Conservation (phyloP, 2,888 invertebrate genomes). For the Tricholauxania praeusta region DNA sequence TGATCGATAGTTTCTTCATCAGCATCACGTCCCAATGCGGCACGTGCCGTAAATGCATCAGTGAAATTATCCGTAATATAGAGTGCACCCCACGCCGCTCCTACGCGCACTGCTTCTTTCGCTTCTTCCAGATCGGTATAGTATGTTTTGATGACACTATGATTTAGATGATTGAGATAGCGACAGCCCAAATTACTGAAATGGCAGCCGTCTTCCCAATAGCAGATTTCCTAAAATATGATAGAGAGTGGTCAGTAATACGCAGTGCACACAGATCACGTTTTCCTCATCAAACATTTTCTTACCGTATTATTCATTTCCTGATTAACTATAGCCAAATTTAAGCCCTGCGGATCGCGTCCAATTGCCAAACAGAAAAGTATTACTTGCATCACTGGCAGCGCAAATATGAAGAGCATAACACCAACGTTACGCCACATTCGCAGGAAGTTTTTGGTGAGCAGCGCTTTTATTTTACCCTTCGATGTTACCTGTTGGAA, state of each 20-base stretch:
- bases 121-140: slow-evolving; percentile 78
- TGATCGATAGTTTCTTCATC: slow-evolving; percentile 89
- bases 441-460: slow-evolving; percentile 88
- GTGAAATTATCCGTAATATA: slow-evolving; percentile 93
- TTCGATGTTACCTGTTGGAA: slow-evolving; percentile 76
- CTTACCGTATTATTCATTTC: slow-evolving; percentile 71
- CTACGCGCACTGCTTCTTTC: slow-evolving; percentile 78
- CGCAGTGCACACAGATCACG: too few relatives aligned
- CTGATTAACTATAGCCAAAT: slow-evolving; percentile 81
- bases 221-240: slow-evolving; percentile 57
- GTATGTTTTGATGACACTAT: slow-evolving; percentile 79
- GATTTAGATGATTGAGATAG: slow-evolving; percentile 81
- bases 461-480: slow-evolving; percentile 85
- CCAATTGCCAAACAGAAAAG: slow-evolving; percentile 94
- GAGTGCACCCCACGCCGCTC: slow-evolving; percentile 89
- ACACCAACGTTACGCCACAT: slow-evolving; percentile 95
- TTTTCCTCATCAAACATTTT: background rate
- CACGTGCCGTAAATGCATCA: slow-evolving; percentile 83
- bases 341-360: slow-evolving; percentile 85
- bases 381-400: slow-evolving; percentile 95
- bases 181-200: slow-evolving; percentile 82
- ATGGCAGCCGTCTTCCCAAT: slow-evolving; percentile 73
- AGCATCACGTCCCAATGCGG: slow-evolving; percentile 82
- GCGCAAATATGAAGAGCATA: slow-evolving; percentile 92
- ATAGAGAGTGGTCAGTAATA: too few relatives aligned